Conservation (phyloP, 35 echinoderm and acorn worm species). For the Ophioderma brevispina region DNA sequence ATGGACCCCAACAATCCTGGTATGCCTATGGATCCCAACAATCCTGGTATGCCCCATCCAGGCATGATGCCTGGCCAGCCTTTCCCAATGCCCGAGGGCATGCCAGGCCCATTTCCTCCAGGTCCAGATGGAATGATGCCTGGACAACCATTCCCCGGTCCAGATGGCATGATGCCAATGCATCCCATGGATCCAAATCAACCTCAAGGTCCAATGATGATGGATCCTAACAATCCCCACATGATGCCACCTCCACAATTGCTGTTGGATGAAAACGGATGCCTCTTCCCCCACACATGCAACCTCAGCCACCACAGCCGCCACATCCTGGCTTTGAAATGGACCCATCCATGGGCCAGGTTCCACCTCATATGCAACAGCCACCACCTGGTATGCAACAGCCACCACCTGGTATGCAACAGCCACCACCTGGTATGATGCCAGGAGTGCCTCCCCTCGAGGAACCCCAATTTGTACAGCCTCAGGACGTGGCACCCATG, state of each 20-base stretch:
- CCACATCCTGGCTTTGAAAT: neutral
- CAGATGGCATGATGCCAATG: slow-evolving; percentile 34
- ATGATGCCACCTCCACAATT: slow-evolving; percentile 35
- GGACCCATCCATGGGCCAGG: slow-evolving; percentile 29
- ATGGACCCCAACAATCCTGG: slow-evolving; percentile 31
- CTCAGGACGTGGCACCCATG: neutral
- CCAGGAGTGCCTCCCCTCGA: slow-evolving; percentile 43
- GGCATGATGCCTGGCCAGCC: slow-evolving; percentile 46
- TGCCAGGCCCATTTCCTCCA: slow-evolving; percentile 17
- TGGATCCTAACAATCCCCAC: slow-evolving; percentile 37
- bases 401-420: neutral
- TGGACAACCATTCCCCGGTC: neutral
- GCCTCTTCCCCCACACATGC: slow-evolving; percentile 42
- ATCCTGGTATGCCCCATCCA: neutral
- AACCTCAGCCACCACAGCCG: neutral
- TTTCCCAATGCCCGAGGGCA: neutral
- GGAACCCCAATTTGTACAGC: slow-evolving; percentile 22
- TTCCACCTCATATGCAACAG: slow-evolving; percentile 1
- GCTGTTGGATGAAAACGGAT: slow-evolving; percentile 57
- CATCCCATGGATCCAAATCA: neutral
- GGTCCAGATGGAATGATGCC: neutral
- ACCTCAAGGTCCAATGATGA: neutral
- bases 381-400: neutral
- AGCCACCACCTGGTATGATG: neutral
- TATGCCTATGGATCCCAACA: slow-evolving; percentile 12